Evolutionary conservation across 1,140 invertebrate genomes (phyloP), one percentile per base, ranked within the genome.

Genomic region (Drosophila erecta): DNA sequence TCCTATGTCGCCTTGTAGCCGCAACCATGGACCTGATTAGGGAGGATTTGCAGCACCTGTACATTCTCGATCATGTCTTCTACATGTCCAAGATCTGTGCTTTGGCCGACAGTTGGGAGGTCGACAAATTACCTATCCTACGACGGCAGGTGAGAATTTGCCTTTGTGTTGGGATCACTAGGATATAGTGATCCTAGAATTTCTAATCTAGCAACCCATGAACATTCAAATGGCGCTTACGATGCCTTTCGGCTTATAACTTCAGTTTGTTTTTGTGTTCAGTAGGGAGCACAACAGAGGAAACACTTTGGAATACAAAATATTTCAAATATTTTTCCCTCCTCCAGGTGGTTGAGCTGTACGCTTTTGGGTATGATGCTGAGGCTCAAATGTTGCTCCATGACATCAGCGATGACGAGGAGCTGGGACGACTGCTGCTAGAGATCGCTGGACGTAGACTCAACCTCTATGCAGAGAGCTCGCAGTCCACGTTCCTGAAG

Each of bases 31-130:
- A 94, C 92, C 91, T 84, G 91, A 91, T 94, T 58, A 92, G 94
- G 49, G 93, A 95, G 71, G 94, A 94, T 35, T 92, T 93, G 22
- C 92, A 93, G 58, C 86, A 91, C 35, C 79, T 94, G 37, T 94
- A 94, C 78, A 93, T 94, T 43, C 92, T 92, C 2, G 94, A 96
- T 70, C 95, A 95, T 67, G 85, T 94, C 22, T 76, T 91, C 7
- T 97, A 96, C 95, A 96, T 96, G 93, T 92, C 94, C 80, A 95
- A 95, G 80, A 95, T 96, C 64, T 93, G 95, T 44, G 93, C 93
- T 17, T 92, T 98, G 22, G 96, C 96, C 0, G 94, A 95, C 41
- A 94, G 96, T 51, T 98, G 98, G 97, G 94, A 95, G 61, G 92
- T 98, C 33, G 95, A 97, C 89, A 93, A 94, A 43, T 64, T 77